Evolutionary conservation across 2,113 vertebrate species (phyloP).

Genomic region (Salvator merianae): DNA sequence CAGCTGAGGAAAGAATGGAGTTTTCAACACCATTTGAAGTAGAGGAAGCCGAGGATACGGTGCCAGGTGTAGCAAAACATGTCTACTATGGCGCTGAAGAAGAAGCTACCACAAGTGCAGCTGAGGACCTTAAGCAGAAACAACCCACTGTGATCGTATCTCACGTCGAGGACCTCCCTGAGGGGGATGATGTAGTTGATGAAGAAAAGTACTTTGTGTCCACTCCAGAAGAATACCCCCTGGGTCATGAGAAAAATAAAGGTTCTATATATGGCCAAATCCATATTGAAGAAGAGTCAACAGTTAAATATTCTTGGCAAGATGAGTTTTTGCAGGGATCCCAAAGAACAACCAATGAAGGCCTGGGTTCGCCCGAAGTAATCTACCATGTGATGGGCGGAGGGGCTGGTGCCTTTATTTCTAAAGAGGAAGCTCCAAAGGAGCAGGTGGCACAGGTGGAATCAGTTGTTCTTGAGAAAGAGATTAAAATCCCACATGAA

Average conservation of each 20-base stretch:
- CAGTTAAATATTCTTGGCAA: slow-evolving; percentile 80
- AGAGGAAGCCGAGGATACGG: slow-evolving; percentile 85
- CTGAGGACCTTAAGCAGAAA: slow-evolving; percentile 52
- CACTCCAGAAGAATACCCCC: slow-evolving; percentile 87
- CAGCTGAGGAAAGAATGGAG: slow-evolving; percentile 68
- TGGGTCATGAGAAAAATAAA: slow-evolving; percentile 72
- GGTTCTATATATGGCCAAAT: slow-evolving; percentile 87
- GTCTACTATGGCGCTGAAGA: slow-evolving; percentile 57
- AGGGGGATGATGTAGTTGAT: slow-evolving; percentile 73
- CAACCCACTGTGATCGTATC: slow-evolving; percentile 48
- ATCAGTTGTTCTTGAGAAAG: slow-evolving; percentile 85
- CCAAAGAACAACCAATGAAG: slow-evolving; percentile 57
- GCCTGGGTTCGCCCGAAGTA: slow-evolving; percentile 52
- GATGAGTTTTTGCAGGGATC: slow-evolving; percentile 80
- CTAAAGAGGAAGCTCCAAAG: slow-evolving; percentile 56
- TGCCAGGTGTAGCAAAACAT: slow-evolving; percentile 48
- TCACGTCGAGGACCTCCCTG: slow-evolving; percentile 73
- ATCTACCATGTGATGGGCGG: slow-evolving; percentile 49
- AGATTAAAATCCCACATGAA: slow-evolving; percentile 86
- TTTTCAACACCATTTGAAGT: slow-evolving; percentile 84
- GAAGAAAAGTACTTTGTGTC: slow-evolving; percentile 93
- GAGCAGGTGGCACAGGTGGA: slow-evolving; percentile 67
- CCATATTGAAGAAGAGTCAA: slow-evolving; percentile 80
- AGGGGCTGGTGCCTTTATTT: slow-evolving; percentile 43
- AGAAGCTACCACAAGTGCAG: slow-evolving; percentile 1